Evolutionary conservation across 2,113 vertebrate genomes (phyloP).

Genomic region (Zosterops hypoxanthus): DNA sequence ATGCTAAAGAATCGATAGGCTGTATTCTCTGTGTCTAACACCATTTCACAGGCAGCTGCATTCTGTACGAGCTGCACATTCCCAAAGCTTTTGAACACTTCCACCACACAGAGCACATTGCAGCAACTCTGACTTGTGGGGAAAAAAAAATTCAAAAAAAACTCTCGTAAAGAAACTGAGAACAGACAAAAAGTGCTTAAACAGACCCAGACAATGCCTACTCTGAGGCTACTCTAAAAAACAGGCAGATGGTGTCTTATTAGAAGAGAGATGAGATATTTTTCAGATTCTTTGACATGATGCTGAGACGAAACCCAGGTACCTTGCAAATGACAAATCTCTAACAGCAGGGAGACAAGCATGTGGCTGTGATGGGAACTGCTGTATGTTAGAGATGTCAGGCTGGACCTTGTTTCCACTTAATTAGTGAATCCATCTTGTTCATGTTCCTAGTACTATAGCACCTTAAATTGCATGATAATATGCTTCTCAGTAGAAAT

Average conservation of each 20-base stretch:
- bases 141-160: neutral
- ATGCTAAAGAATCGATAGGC: neutral
- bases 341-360: neutral
- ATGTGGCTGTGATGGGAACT: neutral
- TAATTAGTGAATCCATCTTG: slow-evolving; percentile 22
- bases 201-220: neutral
- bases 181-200: neutral
- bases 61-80: neutral
- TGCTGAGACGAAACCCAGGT: neutral
- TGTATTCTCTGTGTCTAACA: neutral
- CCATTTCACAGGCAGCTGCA: neutral
- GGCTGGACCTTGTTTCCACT: slow-evolving; percentile 2
- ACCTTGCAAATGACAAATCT: neutral
- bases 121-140: neutral
- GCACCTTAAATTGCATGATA: neutral
- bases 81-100: neutral
- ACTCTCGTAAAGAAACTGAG: neutral
- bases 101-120: neutral
- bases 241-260: neutral
- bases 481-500: neutral
- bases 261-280: neutral
- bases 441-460: neutral
- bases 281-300: neutral
- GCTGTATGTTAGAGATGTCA: neutral
- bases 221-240: neutral